Percentiles rank a stretch among this genome's conserved stretches.
Conservation (phyloP, 2,797 vertebrate genomes). For the Sebastes diaconus region DNA sequence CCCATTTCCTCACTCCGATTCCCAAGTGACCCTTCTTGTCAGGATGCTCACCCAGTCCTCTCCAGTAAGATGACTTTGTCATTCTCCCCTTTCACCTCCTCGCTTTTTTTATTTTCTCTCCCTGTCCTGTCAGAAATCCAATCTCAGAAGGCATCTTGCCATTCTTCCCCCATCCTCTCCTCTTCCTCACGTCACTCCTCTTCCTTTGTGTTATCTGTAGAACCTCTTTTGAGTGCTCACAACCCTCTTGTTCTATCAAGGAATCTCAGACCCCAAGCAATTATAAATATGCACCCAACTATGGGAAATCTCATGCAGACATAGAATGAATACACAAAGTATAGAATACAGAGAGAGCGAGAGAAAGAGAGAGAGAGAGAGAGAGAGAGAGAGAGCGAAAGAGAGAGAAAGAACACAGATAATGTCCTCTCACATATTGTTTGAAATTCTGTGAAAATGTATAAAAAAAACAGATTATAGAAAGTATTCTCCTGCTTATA, state of each 20-base stretch:
- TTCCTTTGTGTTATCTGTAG: not conserved
- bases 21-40: slow-evolving; percentile 11
- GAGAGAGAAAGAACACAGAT: not conserved
- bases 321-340: not conserved
- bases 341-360: not conserved
- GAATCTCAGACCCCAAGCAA: not conserved
- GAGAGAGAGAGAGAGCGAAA: not conserved
- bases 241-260: not conserved
- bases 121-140: slow-evolving; percentile 21
- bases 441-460: not conserved
- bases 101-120: not conserved
- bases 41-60: slow-evolving; percentile 4
- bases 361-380: not conserved
- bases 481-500: not conserved
- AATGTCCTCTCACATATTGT: not conserved
- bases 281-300: not conserved
- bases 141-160: slow-evolving; percentile 10
- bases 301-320: not conserved
- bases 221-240: not conserved
- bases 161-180: not conserved
- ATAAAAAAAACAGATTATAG: not conserved
- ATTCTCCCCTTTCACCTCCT: slow-evolving; percentile 2
- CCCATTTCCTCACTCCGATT: not conserved
- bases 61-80: slow-evolving; percentile 24
- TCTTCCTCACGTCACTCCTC: not conserved